phyloP scores from a whole-genome alignment of 30 jellyfish, hydroid and myxozoan genomes.

The Mastigias papua region DNA sequence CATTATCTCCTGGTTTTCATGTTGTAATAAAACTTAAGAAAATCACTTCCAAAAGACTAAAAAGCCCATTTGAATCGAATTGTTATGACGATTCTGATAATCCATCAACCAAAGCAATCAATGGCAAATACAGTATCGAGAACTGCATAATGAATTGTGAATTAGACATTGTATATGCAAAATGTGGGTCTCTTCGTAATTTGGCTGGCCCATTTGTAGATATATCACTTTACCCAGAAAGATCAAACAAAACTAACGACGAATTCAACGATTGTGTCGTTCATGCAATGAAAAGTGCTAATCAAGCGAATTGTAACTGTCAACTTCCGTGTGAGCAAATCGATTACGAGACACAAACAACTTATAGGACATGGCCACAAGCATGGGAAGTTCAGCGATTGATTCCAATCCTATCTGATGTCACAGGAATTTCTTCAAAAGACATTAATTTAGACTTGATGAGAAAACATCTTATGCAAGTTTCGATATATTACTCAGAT shows the following conservation, averaged over 20 bases:
- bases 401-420: not conserved
- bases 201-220: constrained; percentile 1
- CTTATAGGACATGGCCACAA: constrained; percentile 14
- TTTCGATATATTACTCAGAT: constrained; percentile 9
- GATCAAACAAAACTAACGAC: not conserved
- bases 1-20: constrained; percentile 10
- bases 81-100: constrained; percentile 22
- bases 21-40: not conserved
- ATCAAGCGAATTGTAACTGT: not conserved
- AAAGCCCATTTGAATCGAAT: constrained; percentile 3
- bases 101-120: not conserved
- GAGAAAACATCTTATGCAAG: constrained; percentile 5
- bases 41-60: not conserved
- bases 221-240: not conserved
- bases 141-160: constrained; percentile 7
- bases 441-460: constrained; percentile 1
- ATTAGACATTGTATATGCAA: not conserved
- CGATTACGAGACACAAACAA: constrained; percentile 5
- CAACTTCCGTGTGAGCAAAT: constrained; percentile 8
- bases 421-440: not conserved
- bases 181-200: not conserved
- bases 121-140: constrained; percentile 3
- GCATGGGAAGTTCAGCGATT: not conserved
- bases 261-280: not conserved
- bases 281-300: not conserved